phyloP scores from a whole-genome alignment of 2,888 invertebrate species.

The Drosophila peninsularis region DNA sequence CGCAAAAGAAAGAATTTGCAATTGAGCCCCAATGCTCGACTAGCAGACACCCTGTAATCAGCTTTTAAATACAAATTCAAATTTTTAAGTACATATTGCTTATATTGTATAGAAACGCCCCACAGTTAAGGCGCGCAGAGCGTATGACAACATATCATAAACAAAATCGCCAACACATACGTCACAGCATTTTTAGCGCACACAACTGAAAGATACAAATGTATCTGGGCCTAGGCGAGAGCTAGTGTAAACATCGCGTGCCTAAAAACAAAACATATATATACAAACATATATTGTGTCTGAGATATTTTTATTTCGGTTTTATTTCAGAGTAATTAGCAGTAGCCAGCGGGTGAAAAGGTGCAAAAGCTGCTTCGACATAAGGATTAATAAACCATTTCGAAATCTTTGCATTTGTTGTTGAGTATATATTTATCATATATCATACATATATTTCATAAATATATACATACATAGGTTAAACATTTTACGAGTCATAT shows the following conservation, averaged over 20 bases:
- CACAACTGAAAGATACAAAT: conserved; percentile 49
- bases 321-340: conserved; percentile 10
- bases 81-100: rapidly evolving
- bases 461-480: background rate
- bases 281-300: conserved; percentile 24
- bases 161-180: conserved; percentile 32
- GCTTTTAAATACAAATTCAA: background rate
- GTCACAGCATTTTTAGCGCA: conserved; percentile 29
- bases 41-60: conserved; percentile 13
- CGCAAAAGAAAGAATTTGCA: conserved; percentile 42
- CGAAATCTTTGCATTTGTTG: background rate
- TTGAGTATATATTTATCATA: background rate
- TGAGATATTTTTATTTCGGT: background rate
- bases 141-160: conserved; percentile 36
- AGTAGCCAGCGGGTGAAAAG: background rate
- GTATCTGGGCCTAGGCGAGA: conserved; percentile 41
- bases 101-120: background rate
- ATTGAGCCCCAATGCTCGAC: background rate
- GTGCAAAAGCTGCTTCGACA: background rate
- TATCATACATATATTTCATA: background rate
- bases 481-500: background rate
- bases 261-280: conserved; percentile 20
- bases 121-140: background rate
- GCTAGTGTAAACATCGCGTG: conserved; percentile 40
- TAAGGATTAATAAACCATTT: background rate